Base-by-base conservation (phyloP, 2,888 invertebrate genomes). In the Zaprionus obscuricornis region DNA sequence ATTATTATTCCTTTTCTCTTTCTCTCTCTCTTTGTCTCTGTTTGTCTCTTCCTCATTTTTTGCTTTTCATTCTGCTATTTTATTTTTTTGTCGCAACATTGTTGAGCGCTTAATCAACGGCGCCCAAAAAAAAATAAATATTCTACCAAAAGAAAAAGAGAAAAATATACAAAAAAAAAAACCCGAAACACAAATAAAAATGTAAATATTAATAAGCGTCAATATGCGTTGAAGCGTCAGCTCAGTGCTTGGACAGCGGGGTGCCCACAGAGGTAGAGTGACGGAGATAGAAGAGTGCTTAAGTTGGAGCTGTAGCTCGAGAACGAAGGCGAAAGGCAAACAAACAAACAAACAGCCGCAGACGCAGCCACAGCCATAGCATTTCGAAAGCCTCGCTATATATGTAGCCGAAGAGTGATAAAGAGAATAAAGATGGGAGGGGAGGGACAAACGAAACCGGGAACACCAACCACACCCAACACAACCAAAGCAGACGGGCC, bases 141-240 rank as follows among this genome's bases (percentile, higher is more conserved):
- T 42, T 50, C 58, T 31, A 54, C 46, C 46, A 49, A 47, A 49
- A 39, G 42, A 59, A 50, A 52, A 46, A 24, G 24, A 49, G n/a
- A 43, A 37, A 40, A 10, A 49, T 43, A 54, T 56, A 60, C 37
- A 37, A 52, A 31, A 60, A 52, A 39, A 20, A 46, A 58, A 60
- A 27, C n/a, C n/a, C 39, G 52, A 49, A 57, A 60, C 24, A 56
- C 74, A 85, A 85, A 85, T 85, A 85, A 84, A 83, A 85, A 85
- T 85, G 85, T 85, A 83, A 85, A 85, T 83, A 85, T 82, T 82
- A 83, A 83, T 85, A 85, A 83, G 82, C 85, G 84, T 74, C 82
- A 85, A 83, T 79, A 85, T 79, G 79, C 79, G 68, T 64, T 78
- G 66, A 70, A 51, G 62, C 77, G 49, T 31, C 39, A 63, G 43